These are phyloP conservation scores for Gryllus longicercus DNA, from an alignment of 2,888 invertebrate genomes.

Conservation along the genomic window DNA sequence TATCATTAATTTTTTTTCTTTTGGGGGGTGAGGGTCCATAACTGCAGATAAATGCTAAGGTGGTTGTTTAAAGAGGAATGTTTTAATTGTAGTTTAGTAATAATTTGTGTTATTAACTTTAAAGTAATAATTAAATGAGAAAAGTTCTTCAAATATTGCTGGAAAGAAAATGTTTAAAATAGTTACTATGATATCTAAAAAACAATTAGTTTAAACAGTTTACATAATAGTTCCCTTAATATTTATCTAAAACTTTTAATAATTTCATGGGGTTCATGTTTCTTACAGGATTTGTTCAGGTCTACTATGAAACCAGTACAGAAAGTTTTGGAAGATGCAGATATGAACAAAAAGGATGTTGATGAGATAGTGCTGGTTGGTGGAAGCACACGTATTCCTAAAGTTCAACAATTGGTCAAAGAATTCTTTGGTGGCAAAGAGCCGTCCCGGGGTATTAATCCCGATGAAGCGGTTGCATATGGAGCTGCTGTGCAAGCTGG, in stretches of 20 bases:
- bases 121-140: too few species aligned
- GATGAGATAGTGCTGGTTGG: constrained; percentile 99
- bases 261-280: neutral
- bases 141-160: too few species aligned
- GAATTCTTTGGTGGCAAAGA: constrained; percentile 98
- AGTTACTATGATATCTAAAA: neutral
- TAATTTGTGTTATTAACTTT: too few species aligned
- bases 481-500: constrained; percentile 99
- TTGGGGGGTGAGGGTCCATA: too few species aligned
- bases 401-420: constrained; percentile 88
- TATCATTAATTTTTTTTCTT: too few species aligned
- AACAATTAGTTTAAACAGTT: neutral
- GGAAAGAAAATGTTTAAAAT: too few species aligned
- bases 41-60: too few species aligned
- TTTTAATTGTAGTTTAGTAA: too few species aligned
- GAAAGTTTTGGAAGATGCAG: constrained; percentile 96
- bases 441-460: constrained; percentile 96
- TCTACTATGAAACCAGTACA: constrained; percentile 93
- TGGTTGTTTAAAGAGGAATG: too few species aligned
- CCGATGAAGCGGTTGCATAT: constrained; percentile 98
- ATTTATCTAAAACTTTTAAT: neutral
- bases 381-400: constrained; percentile 98
- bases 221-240: neutral
- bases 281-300: constrained; percentile 64
- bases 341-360: constrained; percentile 96